Percentiles rank a stretch among this genome's conserved stretches.
These are phyloP conservation scores for Rhinichthys klamathensis DNA, from an alignment of 2,113 vertebrate genomes.

Conservation along the genomic window DNA sequence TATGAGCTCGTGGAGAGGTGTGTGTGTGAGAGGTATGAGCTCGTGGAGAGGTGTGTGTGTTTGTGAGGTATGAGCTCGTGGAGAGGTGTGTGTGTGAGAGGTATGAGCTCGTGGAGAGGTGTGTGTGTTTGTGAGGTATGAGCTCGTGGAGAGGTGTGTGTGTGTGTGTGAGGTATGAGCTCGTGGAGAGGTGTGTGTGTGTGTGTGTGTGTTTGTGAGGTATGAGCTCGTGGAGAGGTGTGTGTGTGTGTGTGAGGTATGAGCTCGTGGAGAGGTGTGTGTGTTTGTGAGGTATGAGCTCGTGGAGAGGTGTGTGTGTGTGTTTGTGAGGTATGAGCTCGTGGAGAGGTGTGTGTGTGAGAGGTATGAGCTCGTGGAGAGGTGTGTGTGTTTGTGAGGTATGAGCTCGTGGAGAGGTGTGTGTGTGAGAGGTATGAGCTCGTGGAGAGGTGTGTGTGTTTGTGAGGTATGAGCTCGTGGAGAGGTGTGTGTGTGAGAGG, in stretches of 20 bases:
- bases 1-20: slow-evolving; percentile 55
- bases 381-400: too few species aligned
- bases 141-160: neutral
- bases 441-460: neutral
- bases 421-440: slow-evolving; percentile 86
- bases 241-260: too few species aligned
- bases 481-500: slow-evolving; percentile 81
- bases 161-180: too few species aligned
- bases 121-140: slow-evolving; percentile 84
- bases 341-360: slow-evolving; percentile 71
- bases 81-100: too few species aligned
- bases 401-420: neutral
- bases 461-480: too few species aligned
- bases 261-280: neutral
- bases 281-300: slow-evolving; percentile 86
- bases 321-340: too few species aligned
- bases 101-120: neutral
- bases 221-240: slow-evolving; percentile 55
- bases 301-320: neutral
- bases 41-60: neutral
- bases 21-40: too few species aligned
- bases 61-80: slow-evolving; percentile 82
- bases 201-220: too few species aligned
- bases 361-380: slow-evolving; percentile 76
- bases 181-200: neutral